Evolutionary conservation across 2,797 vertebrate species (phyloP).

Genomic region (Prunella strophiata): DNA sequence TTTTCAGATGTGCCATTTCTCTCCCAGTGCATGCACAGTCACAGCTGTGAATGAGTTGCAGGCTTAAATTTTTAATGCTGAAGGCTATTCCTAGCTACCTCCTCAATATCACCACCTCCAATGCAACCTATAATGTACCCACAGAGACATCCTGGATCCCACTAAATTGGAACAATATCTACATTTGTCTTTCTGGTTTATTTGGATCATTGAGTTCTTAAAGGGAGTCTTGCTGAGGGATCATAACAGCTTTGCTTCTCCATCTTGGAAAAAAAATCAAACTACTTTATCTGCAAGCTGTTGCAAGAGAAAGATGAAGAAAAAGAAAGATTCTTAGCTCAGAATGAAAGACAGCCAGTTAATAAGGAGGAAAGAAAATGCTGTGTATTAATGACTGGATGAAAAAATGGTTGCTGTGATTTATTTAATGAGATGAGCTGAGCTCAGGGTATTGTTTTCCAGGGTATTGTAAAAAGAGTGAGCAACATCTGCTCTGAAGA

Average conservation of each 20-base stretch:
- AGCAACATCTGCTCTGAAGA: neutral
- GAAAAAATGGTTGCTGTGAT: neutral
- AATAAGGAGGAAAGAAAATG: neutral
- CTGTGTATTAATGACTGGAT: neutral
- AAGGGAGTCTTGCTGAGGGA: conserved; percentile 3
- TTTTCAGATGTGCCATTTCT: conserved; percentile 12
- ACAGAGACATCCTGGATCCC: neutral
- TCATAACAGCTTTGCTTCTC: neutral
- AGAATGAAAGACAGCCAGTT: neutral
- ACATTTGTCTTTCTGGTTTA: conserved; percentile 5
- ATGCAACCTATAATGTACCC: conserved; percentile 20
- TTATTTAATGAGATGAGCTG: neutral
- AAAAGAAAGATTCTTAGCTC: neutral
- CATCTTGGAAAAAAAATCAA: neutral
- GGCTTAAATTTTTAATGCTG: conserved; percentile 63
- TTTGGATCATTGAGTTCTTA: neutral
- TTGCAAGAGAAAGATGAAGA: neutral
- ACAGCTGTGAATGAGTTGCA: conserved; percentile 23
- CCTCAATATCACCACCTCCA: conserved; percentile 18
- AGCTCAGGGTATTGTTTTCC: neutral
- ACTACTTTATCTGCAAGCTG: neutral
- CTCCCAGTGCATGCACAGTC: conserved; percentile 12
- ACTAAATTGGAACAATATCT: conserved; percentile 45
- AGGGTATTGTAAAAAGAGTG: neutral
- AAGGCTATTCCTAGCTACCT: conserved; percentile 42